Conservation (phyloP, 2,797 vertebrate species). For the Eleutherodactylus coqui region DNA sequence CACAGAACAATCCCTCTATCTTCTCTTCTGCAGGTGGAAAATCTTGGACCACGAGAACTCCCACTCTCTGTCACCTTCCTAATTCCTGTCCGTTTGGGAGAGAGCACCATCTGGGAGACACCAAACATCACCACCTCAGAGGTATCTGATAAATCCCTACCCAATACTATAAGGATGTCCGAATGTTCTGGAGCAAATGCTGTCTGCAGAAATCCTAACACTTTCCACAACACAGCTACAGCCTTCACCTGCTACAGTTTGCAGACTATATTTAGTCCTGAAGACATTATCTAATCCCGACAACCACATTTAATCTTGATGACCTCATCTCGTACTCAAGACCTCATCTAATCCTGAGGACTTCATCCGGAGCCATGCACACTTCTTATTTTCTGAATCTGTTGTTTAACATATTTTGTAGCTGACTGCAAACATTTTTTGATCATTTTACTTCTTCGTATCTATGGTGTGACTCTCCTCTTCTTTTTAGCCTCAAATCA, state of each 20-base stretch:
- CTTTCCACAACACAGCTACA: neutral
- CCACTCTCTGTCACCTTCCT: constrained; percentile 77
- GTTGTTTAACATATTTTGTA: neutral
- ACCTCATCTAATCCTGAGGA: neutral
- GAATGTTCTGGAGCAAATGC: neutral
- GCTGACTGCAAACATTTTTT: neutral
- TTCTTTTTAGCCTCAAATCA: neutral
- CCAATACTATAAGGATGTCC: neutral
- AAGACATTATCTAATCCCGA: neutral
- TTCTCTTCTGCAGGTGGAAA: constrained; percentile 75
- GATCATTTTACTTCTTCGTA: neutral
- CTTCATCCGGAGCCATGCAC: neutral
- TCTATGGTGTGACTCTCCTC: neutral
- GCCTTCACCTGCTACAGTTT: neutral
- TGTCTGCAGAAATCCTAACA: neutral
- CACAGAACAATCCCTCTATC: neutral
- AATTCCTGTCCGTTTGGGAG: constrained; percentile 76
- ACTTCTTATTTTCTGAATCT: neutral
- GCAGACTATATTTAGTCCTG: neutral
- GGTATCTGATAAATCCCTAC: constrained; percentile 13
- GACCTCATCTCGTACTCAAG: neutral
- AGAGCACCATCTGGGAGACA: constrained; percentile 62
- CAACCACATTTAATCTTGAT: no score
- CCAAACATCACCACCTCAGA: constrained; percentile 25
- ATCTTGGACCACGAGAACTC: constrained; percentile 69